Percentiles rank a stretch among this genome's conserved stretches.
Conservation (phyloP, 2,797 vertebrate genomes). For the Semaprochilodus insignis region DNA sequence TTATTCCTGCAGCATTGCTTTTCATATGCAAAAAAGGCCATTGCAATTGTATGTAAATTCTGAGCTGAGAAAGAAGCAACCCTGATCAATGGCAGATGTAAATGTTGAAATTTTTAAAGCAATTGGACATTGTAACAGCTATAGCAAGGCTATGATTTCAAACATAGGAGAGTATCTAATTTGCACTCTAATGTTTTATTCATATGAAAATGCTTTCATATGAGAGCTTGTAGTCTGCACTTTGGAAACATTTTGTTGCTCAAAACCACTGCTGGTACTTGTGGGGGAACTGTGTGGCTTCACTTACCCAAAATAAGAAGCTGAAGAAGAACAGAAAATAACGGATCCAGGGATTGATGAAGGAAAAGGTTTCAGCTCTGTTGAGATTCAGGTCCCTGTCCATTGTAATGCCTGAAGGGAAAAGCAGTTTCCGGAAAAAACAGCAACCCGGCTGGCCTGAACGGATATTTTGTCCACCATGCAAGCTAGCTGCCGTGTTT, state of each 20-base stretch:
- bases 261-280: conserved; percentile 14
- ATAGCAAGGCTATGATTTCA: conserved; percentile 44
- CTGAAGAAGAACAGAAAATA: conserved; percentile 85
- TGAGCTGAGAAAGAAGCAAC: conserved; percentile 26
- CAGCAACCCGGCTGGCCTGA: conserved; percentile 49
- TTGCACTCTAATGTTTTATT: conserved; percentile 65
- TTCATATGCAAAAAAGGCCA: conserved; percentile 23
- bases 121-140: conserved; percentile 52
- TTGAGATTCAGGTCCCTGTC: conserved; percentile 73
- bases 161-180: conserved; percentile 52
- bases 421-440: not conserved
- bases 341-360: conserved; percentile 82
- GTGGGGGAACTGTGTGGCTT: not conserved
- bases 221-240: not conserved
- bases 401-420: conserved; percentile 61
- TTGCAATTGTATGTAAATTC: conserved; percentile 47
- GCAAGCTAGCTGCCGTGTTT: conserved; percentile 42
- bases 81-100: conserved; percentile 56
- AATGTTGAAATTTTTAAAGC: conserved; percentile 54
- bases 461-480: conserved; percentile 47
- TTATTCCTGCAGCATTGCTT: conserved; percentile 13
- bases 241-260: conserved; percentile 11
- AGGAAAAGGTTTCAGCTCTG: conserved; percentile 77
- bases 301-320: conserved; percentile 84
- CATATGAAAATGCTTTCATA: conserved; percentile 42